Base-by-base conservation (phyloP, 2,888 invertebrate species). In the Empis stercorea region DNA sequence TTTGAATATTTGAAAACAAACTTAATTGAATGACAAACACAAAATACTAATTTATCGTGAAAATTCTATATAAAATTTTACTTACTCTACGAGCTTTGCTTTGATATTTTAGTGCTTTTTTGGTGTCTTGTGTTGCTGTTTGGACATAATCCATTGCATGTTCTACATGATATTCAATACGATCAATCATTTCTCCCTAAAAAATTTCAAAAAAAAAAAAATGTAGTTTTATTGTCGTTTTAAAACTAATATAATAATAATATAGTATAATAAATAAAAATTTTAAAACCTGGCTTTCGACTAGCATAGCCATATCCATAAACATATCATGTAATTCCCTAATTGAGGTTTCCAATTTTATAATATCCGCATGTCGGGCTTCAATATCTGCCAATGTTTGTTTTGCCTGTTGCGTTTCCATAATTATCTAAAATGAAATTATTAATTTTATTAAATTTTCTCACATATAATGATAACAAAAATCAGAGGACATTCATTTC, bases 301-400 rank as follows among this genome's bases (percentile, higher is more conserved):
- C 95, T 60, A 96, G 76, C 93, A 95, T 94, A 56, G 96, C 96
- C 96, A 96, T 96, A 73, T 96, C 96, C 92, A 95, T 94, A 73
- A 96, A 96, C 96, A 96, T 96, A 74, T 96, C 96, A 73, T 96
- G 95, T 51, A 96, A 80, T 74, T 96, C 96, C 71, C 93, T 83
- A 76, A 96, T 96, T 65, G 93, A 93, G 62, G 86, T 94, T 76
- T 96, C 96, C 75, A 96, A 75, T 74, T 96, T 96, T 71, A 96
- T 93, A 73, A 96, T 96, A 74, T 96, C 96, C 56, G 93, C 92
- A 73, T 96, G 96, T 61, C 96, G 80, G 59, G 95, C 95, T 74
- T 96, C 95, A 66, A 96, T 96, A 74, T 96, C 96, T 36, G 94
- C 95, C 65, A 96, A 76, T 47, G 95, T 95, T 75, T 96, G 95